phyloP scores from a whole-genome alignment of 2,113 vertebrate genomes.

The Leuciscus idus region DNA sequence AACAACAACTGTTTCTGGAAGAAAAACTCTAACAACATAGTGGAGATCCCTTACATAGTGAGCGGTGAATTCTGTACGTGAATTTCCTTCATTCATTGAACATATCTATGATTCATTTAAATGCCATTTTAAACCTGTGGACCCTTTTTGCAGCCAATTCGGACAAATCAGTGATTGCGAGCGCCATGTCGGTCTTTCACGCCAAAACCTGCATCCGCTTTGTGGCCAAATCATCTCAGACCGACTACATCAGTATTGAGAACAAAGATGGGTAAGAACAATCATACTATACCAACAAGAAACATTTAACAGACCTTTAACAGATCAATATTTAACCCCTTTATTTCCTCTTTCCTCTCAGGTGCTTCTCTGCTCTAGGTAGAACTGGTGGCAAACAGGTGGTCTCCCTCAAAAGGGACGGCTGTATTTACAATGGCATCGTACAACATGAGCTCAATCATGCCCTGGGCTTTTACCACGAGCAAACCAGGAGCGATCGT shows the following conservation, averaged over 20 bases:
- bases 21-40: slow-evolving; percentile 53
- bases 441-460: slow-evolving; percentile 65
- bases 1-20: slow-evolving; percentile 53
- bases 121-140: not conserved
- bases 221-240: slow-evolving; percentile 42
- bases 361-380: slow-evolving; percentile 64
- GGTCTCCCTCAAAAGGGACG: slow-evolving; percentile 51
- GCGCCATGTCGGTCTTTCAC: slow-evolving; percentile 47
- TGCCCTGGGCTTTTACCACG: slow-evolving; percentile 66
- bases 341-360: slow-evolving; percentile 29
- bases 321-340: not conserved
- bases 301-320: no score
- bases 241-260: slow-evolving; percentile 60
- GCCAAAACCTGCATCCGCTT: slow-evolving; percentile 60
- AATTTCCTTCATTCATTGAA: not conserved
- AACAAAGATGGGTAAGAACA: slow-evolving; percentile 53
- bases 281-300: not conserved
- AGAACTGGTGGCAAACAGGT: slow-evolving; percentile 56
- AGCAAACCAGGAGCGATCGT: slow-evolving; percentile 64
- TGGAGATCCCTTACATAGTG: slow-evolving; percentile 50
- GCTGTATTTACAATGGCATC: slow-evolving; percentile 54
- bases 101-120: not conserved
- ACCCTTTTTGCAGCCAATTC: slow-evolving; percentile 36
- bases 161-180: slow-evolving; percentile 39
- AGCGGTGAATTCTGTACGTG: slow-evolving; percentile 53